Evolutionary conservation across 2,113 vertebrate genomes (phyloP).

Genomic region (Calonectris borealis): DNA sequence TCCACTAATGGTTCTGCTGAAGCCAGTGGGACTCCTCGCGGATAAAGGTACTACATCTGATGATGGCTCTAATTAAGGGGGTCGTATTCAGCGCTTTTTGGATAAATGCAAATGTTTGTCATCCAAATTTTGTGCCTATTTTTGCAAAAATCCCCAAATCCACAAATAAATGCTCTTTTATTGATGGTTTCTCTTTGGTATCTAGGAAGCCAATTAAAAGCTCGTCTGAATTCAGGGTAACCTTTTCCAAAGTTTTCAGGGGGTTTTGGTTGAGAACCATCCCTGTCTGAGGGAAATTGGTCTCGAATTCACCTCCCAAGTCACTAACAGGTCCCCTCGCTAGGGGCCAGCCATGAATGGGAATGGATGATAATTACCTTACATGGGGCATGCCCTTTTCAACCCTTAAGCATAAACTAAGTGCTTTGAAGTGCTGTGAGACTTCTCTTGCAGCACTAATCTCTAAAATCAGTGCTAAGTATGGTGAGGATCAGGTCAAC

Average conservation of each 20-base stretch:
- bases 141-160: not conserved
- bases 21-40: not conserved
- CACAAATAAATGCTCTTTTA: not conserved
- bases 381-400: not conserved
- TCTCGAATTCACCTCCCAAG: not conserved
- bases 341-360: too few species aligned
- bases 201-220: not conserved
- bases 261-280: not conserved
- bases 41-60: not conserved
- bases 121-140: not conserved
- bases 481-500: not conserved
- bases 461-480: not conserved
- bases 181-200: not conserved
- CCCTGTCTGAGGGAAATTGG: not conserved
- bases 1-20: not conserved
- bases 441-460: not conserved
- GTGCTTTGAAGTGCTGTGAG: not conserved
- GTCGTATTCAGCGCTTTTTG: not conserved
- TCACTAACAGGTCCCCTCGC: not conserved
- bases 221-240: not conserved
- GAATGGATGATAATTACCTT: not conserved
- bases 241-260: not conserved
- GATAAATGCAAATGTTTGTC: not conserved
- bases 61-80: not conserved
- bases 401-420: not conserved